phyloP scores from a whole-genome alignment of 2,113 vertebrate genomes.

The Myiagra hebetior region DNA sequence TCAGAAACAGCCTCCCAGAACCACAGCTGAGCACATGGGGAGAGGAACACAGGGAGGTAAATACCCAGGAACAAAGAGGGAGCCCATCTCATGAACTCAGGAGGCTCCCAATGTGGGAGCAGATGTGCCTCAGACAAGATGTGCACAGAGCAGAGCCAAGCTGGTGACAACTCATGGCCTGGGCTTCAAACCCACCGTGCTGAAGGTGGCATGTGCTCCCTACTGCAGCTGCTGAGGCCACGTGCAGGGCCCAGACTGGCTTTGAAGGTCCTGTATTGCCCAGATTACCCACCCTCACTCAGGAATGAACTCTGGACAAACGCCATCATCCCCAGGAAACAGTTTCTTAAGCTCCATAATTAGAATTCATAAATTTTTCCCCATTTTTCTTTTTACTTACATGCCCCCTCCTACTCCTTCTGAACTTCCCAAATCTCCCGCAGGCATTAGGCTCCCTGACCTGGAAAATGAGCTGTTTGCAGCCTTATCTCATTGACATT shows the following conservation, averaged over 20 bases:
- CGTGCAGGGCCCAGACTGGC: not conserved
- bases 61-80: not conserved
- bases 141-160: not conserved
- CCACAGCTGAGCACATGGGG: fast-evolving
- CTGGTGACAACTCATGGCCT: not conserved
- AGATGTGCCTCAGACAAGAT: not conserved
- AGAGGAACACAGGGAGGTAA: not conserved
- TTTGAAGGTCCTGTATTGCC: not conserved
- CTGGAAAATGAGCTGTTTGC: not conserved
- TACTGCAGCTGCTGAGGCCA: not conserved
- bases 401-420: not conserved
- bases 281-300: not conserved
- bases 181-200: not conserved
- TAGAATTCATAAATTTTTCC: fast-evolving
- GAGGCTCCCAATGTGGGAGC: not conserved
- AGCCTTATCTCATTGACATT: not conserved
- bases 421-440: not conserved
- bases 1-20: not conserved
- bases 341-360: not conserved
- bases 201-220: not conserved
- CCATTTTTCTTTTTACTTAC: not conserved
- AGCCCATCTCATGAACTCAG: not conserved
- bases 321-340: not conserved
- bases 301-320: not conserved
- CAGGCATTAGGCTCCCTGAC: constrained; percentile 12